Evolutionary conservation across 2,797 vertebrate species (phyloP).

Genomic region (Tangara arthus): DNA sequence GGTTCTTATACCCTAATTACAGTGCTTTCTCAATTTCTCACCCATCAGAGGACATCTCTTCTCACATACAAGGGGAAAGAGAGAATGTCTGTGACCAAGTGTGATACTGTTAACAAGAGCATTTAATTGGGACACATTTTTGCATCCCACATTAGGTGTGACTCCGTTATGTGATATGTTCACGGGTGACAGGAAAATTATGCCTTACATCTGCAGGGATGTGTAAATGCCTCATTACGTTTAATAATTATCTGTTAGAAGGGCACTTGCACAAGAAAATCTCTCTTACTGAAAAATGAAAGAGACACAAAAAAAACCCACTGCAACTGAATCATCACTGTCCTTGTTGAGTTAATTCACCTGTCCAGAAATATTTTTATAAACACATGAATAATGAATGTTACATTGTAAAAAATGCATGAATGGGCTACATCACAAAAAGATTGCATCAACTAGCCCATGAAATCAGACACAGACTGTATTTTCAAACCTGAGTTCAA

Average conservation of each 20-base stretch:
- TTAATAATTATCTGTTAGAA: constrained; percentile 50
- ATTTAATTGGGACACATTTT: constrained; percentile 50
- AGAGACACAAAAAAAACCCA: background rate
- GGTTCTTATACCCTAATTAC: background rate
- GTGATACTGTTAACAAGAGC: constrained; percentile 18
- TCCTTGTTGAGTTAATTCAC: background rate
- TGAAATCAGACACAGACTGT: background rate
- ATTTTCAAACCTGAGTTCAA: background rate
- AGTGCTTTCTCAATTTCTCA: constrained; percentile 8
- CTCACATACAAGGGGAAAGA: background rate
- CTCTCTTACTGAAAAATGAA: background rate
- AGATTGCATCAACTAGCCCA: background rate
- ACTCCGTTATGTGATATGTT: constrained; percentile 9
- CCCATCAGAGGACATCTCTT: background rate
- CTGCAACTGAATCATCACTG: background rate
- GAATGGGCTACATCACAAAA: background rate
- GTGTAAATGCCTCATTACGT: constrained; percentile 57
- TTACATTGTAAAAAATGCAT: background rate
- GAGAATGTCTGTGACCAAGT: background rate
- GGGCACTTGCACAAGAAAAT: constrained; percentile 7
- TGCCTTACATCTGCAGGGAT: constrained; percentile 32
- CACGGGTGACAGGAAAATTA: constrained; percentile 24
- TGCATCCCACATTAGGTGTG: constrained; percentile 43
- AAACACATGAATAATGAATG: background rate
- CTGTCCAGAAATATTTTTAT: background rate